Percentiles rank a stretch among this genome's conserved stretches.
These are phyloP conservation scores for Synergus umbraculus DNA, from an alignment of 2,888 invertebrate species.

Conservation along the genomic window DNA sequence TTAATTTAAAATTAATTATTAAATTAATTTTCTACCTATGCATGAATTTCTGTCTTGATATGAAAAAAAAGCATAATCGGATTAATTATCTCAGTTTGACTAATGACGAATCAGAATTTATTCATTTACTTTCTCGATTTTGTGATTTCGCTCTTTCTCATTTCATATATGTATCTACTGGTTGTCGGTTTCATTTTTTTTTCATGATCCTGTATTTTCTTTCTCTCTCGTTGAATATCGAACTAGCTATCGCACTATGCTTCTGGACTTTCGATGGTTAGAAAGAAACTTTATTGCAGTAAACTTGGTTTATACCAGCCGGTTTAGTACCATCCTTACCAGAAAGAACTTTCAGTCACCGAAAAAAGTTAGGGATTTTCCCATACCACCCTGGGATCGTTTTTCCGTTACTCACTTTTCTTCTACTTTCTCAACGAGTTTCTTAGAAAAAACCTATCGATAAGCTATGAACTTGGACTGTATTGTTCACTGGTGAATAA, in stretches of 20 bases:
- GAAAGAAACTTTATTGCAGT: slow-evolving; percentile 50
- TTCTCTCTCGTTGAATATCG: slow-evolving; percentile 40
- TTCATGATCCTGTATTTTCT: slow-evolving; percentile 22
- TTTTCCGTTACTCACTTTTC: slow-evolving; percentile 43
- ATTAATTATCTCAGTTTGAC: not conserved
- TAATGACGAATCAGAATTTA: not conserved
- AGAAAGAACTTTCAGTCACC: slow-evolving; percentile 46
- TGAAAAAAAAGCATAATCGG: not conserved
- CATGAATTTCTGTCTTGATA: not conserved
- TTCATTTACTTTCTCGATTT: not conserved
- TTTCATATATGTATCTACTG: not conserved
- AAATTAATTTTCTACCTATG: not conserved
- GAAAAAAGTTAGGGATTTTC: slow-evolving; percentile 46
- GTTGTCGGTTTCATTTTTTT: not conserved
- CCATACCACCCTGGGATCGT: slow-evolving; percentile 41
- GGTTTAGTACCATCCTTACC: slow-evolving; percentile 46
- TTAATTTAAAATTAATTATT: no score
- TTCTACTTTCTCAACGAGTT: slow-evolving; percentile 34
- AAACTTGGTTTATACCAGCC: slow-evolving; percentile 47
- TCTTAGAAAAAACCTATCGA: slow-evolving; percentile 41
- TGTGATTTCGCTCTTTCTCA: not conserved
- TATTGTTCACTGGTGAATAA: slow-evolving; percentile 39
- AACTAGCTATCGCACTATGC: slow-evolving; percentile 40
- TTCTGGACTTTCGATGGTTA: slow-evolving; percentile 39
- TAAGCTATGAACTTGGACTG: slow-evolving; percentile 43